Base-by-base conservation (phyloP, 1,140 invertebrate genomes). In the Pantala flavescens region DNA sequence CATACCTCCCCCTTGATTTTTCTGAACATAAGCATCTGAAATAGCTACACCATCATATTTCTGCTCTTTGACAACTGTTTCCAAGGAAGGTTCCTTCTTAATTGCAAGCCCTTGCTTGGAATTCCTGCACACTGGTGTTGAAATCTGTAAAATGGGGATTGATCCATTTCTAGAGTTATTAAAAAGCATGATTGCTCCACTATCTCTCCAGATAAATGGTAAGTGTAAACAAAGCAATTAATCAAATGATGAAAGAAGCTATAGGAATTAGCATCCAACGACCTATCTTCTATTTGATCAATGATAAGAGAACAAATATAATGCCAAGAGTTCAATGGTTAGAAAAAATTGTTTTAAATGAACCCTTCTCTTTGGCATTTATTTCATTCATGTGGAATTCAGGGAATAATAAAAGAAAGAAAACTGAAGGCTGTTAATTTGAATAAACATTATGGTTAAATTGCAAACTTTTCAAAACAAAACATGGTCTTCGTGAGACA, bases 51-150 rank as follows among this genome's bases (percentile, higher is more conserved):
- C 49, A 63, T 63, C 49, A 63, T 21, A 63, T 63, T 63, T 63
- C 49, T 63, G 49, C 49, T 63, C 49, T 63, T 63, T 63, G 49
- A 63, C n/a, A 63, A 63, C 49, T 19, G 49, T 63, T 63, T 63
- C 49, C 49, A 63, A 16, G n/a, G 49, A 63, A 63, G 49, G 49
- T 21, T 63, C 49, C 49, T 19, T 63, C 16, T 16, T 63, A 19
- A 7, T 63, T 63, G 49, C 49, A 63, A 63, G 49, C 49, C n/a
- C 49, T 63, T 63, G 49, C 49, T 63, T 63, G 49, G 49, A 19
- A 63, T 63, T 63, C 49, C 49, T 63, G 49, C 49, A 63, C 49
- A 63, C 49, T 63, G 49, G 49, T 63, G 49, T 63, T 63, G 49
- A 63, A 63, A 63, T 63, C 49, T 63, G 49, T 21, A 63, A 63